Percentiles rank a stretch among this genome's conserved stretches.
phyloP scores from a whole-genome alignment of 2,113 vertebrate genomes.

The Serilophus lunatus region DNA sequence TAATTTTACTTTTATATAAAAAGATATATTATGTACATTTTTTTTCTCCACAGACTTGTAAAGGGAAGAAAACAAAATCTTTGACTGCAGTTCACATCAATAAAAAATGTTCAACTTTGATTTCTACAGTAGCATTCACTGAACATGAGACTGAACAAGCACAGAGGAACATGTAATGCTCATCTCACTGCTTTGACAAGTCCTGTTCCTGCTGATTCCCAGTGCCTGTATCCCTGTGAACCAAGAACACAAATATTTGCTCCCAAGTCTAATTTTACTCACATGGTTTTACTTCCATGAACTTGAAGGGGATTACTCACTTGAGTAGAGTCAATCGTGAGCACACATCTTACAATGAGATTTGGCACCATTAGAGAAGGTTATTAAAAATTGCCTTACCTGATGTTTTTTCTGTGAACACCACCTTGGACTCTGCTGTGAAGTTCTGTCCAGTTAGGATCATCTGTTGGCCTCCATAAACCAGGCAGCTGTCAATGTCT shows the following conservation, averaged over 20 bases:
- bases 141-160: background rate
- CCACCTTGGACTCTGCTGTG: conserved; percentile 94
- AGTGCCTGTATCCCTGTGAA: background rate
- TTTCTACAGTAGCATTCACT: background rate
- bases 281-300: background rate
- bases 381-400: conserved; percentile 72
- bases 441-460: conserved; percentile 96
- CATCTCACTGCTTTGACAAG: background rate
- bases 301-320: background rate
- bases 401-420: conserved; percentile 92
- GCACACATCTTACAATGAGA: background rate
- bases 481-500: conserved; percentile 91
- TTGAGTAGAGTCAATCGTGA: background rate
- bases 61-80: background rate
- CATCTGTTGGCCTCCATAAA: conserved; percentile 97
- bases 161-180: background rate
- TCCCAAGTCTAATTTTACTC: background rate
- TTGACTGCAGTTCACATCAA: background rate
- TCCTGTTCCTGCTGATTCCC: background rate
- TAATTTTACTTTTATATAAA: background rate
- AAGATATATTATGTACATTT: background rate
- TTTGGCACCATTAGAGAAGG: background rate
- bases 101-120: background rate
- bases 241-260: background rate
- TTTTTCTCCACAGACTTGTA: background rate